A percentile compares a stretch with the other conserved stretches of the same genome.
Conservation (phyloP, 2,113 vertebrate species). For the Heterochromis multidens region DNA sequence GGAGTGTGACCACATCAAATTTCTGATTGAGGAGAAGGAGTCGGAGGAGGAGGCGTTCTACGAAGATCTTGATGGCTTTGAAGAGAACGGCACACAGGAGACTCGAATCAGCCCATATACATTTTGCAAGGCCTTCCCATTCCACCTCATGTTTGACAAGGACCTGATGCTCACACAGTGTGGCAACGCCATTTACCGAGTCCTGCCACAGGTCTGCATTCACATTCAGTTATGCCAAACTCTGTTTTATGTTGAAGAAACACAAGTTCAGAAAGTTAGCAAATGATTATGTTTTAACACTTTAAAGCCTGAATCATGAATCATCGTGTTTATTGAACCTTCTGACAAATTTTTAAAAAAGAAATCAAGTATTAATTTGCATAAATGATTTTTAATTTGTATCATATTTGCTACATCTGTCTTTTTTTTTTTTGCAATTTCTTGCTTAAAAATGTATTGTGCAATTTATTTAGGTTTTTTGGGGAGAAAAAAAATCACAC, state of each 20-base stretch:
- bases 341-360: too few species aligned
- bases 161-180: conserved; percentile 94
- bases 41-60: conserved; percentile 95
- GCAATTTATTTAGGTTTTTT: too few species aligned
- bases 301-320: too few species aligned
- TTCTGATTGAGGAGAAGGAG: conserved; percentile 98
- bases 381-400: too few species aligned
- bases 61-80: conserved; percentile 94
- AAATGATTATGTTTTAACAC: neutral
- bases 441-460: too few species aligned
- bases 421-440: too few species aligned
- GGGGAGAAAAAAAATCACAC: too few species aligned
- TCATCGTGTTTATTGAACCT: too few species aligned
- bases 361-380: too few species aligned
- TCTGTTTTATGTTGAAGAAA: neutral
- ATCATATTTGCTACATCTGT: too few species aligned
- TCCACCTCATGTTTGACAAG: conserved; percentile 97
- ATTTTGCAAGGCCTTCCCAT: conserved; percentile 98
- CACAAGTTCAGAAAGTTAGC: neutral
- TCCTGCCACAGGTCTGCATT: conserved; percentile 89
- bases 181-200: conserved; percentile 95
- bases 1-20: conserved; percentile 97
- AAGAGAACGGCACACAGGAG: conserved; percentile 96
- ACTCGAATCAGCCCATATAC: conserved; percentile 97
- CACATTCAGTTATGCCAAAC: neutral